These are phyloP conservation scores for Theonella swinhoei DNA, from an alignment of 37 sponge, comb jelly and placozoan genomes.

Conservation along the genomic window DNA sequence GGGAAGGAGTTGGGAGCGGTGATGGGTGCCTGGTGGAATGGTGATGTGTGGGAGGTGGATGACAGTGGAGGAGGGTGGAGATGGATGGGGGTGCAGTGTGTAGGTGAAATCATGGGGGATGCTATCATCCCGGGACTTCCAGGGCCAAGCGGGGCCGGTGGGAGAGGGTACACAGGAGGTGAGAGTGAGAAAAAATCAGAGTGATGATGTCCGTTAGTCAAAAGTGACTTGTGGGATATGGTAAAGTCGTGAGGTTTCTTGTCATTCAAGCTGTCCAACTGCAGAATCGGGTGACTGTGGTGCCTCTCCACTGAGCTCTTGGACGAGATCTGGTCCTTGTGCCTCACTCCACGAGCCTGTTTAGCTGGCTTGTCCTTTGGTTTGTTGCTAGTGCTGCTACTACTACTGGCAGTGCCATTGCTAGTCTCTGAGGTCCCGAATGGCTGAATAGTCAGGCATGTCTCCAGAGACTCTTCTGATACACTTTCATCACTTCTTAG, in stretches of 20 bases:
- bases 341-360: neutral
- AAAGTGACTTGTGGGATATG: neutral
- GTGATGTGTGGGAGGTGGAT: neutral
- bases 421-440: neutral
- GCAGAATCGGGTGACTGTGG: neutral
- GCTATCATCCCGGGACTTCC: neutral
- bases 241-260: neutral
- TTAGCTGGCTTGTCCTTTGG: neutral
- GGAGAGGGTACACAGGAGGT: neutral
- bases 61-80: neutral
- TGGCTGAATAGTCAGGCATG: constrained; percentile 45
- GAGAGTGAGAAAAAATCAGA: neutral
- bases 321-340: neutral
- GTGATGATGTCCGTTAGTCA: neutral
- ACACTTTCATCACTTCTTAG: constrained; percentile 43
- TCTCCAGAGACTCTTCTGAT: constrained; percentile 1
- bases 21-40: neutral
- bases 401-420: neutral
- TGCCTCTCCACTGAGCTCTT: neutral
- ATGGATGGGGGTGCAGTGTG: neutral
- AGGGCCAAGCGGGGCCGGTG: neutral
- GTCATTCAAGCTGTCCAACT: neutral
- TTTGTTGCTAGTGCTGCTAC: neutral
- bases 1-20: neutral
- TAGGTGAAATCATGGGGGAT: constrained; percentile 23